Conservation (phyloP, 2,888 invertebrate species). For the Pseudococcus jackbeardsleyi region DNA sequence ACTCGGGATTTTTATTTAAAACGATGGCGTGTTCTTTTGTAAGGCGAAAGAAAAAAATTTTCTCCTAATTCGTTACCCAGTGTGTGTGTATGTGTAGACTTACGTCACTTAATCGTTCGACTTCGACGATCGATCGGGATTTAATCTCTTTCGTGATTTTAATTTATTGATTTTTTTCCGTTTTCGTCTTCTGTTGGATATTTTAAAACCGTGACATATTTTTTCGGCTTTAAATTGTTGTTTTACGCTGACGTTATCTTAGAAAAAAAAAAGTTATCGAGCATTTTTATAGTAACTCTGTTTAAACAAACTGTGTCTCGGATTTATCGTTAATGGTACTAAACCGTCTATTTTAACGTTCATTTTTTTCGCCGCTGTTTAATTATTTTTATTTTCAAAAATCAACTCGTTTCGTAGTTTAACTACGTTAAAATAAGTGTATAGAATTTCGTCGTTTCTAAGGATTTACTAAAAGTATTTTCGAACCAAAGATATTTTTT, state of each 20-base stretch:
- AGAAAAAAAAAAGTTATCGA: neutral
- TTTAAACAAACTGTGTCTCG: conserved; percentile 24
- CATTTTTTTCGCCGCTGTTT: conserved; percentile 9
- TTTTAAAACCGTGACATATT: conserved; percentile 23
- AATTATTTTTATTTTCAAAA: neutral
- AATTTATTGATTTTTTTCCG: conserved; percentile 26
- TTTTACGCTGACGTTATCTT: conserved; percentile 16
- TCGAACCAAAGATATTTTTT: conserved; percentile 9
- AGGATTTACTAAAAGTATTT: neutral
- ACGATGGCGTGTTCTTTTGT: neutral
- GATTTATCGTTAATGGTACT: conserved; percentile 19
- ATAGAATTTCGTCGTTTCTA: conserved; percentile 24
- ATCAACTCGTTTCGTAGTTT: conserved; percentile 2
- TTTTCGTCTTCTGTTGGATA: neutral
- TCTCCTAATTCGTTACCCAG: conserved; percentile 23
- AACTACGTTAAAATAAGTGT: neutral
- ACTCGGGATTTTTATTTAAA: conserved; percentile 43
- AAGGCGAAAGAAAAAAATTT: neutral
- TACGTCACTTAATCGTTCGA: conserved; percentile 38
- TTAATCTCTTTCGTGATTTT: conserved; percentile 35
- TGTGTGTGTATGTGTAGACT: conserved; percentile 30
- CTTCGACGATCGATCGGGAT: conserved; percentile 32
- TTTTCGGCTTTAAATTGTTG: conserved; percentile 20
- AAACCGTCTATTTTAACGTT: conserved; percentile 33
- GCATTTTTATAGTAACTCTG: conserved; percentile 28